phyloP scores from a whole-genome alignment of 2,888 invertebrate species.

The Eupeodes luniger region DNA sequence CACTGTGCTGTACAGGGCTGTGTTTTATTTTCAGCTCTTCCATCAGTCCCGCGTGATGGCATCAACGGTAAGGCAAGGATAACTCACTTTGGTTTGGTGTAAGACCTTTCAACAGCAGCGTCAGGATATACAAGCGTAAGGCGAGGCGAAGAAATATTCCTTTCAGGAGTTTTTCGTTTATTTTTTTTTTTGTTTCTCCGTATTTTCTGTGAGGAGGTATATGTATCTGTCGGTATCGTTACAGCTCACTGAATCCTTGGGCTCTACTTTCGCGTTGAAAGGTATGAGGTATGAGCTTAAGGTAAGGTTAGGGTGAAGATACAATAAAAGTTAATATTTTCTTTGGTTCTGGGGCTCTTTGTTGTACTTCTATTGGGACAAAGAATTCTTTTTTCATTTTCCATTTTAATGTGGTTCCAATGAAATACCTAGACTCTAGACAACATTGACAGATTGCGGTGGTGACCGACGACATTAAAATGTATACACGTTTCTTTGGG shows the following conservation, averaged over 20 bases:
- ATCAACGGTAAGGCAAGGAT: constrained; percentile 28
- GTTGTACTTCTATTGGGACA: constrained; percentile 55
- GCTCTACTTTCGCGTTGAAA: constrained; percentile 25
- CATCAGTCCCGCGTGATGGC: constrained; percentile 51
- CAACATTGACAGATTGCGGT: constrained; percentile 45
- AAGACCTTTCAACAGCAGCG: constrained; percentile 67
- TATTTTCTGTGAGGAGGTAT: neutral
- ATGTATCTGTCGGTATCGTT: neutral
- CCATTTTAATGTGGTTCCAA: constrained; percentile 63
- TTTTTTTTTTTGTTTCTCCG: neutral
- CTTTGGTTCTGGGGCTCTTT: constrained; percentile 63
- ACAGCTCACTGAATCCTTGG: neutral
- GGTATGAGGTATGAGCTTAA: constrained; percentile 35
- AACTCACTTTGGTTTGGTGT: constrained; percentile 66
- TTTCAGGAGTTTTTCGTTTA: constrained; percentile 36
- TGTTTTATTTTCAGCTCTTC: constrained; percentile 42
- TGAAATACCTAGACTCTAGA: constrained; percentile 58
- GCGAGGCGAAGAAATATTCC: constrained; percentile 29
- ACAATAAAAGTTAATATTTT: constrained; percentile 74
- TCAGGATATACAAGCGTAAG: constrained; percentile 21
- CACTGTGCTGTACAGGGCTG: neutral
- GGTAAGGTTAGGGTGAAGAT: constrained; percentile 46
- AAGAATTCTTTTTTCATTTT: constrained; percentile 39
- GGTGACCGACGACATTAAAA: constrained; percentile 43
- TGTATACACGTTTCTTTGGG: neutral